Evolutionary conservation across 1,140 invertebrate species (phyloP), one percentile per base, ranked within the genome.

Genomic region (Drosophila trapezifrons): DNA sequence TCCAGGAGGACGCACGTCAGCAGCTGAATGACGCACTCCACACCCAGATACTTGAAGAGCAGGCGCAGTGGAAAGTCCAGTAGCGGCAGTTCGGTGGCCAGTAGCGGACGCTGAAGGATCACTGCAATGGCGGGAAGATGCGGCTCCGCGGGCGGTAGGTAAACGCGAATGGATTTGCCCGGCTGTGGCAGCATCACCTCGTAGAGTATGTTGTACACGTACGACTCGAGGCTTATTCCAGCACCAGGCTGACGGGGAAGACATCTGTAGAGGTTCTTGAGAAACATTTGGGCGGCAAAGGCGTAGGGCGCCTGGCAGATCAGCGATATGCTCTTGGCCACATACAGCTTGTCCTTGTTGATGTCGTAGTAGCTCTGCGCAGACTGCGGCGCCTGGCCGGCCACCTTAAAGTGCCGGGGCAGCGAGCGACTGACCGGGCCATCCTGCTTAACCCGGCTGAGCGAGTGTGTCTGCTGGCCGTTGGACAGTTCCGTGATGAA

Each of bases 1-100:
- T 99, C 99, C 9, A 99, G 93, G 13, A 99, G 93, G 27, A 99
- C 96, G 93, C 98, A 98, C 4, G 98, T 98, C 89, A 99, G 97
- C n/a, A 99, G 93, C 90, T 98, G 96, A 37, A 99, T 94, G 29
- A 99, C 95, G 91, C 96, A 97, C 73, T 99, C 97, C 4, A 98
- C 95, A 29, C 97, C 97, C 37, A 99, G 93, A 84, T 96, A 95
- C 17, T 94, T 93, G 90, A 99, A 99, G 81, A 99, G 94, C 63
- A 98, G 94, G 76, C 96, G 94, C 25, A 99, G 92, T 0, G 98
- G 95, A 92, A 98, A 99, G 92, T 99, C 99, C 67, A 99, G 95
- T 72, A 99, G 94, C 4, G 98, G 98, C 81, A 99, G 93, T 92
- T 99, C 98, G 72, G 95, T 93, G 8, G 94, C 94, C 18, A 94